Base-by-base conservation (phyloP, 2,113 vertebrate genomes). In the Seriola aureovittata region DNA sequence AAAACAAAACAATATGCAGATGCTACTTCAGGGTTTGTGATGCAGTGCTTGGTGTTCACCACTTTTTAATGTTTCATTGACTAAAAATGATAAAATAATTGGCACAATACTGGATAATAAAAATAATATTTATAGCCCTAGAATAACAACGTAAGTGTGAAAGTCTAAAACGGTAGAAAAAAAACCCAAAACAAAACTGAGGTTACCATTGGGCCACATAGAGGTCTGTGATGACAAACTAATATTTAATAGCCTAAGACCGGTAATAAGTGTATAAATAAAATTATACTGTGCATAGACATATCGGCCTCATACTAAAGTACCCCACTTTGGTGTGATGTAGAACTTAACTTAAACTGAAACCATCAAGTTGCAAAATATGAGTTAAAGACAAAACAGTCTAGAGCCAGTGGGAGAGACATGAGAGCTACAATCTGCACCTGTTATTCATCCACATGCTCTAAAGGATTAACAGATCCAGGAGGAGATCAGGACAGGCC, bases 401-500 rank as follows among this genome's bases (percentile, higher is more conserved):
- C 1, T 12, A 42, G 14, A 34, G 16, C 10, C 48, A 46, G 10
- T 10, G 16, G 32, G 29, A 42, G 16, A 77, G 58, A 21, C 3
- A 2, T 52, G 10, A 59, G 21, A 57, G 34, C 6, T 65, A 25
- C 32, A 54, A 17, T 54, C 23, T 65, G 6, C 23, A 72, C 29
- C 13, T 23, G 40, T 25, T 57, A 19, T 38, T 65, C 29, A 60
- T 79, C 44, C 16, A 16, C 29, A 65, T 23, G 16, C 44, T 65
- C 34, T 21, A 16, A 17, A 75, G 50, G 81, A 46, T 81, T 84
- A 48, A 57, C 23, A 75, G 66, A 68, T 60, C 48, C 65, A 25
- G 14, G 44, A 60, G 40, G 65, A 66, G 77, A 74, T 54, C 52
- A 80, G 76, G 10, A 25, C 17, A 59, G 58, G 71, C 44, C 36